Percentiles rank a stretch among this genome's conserved stretches.
phyloP scores from a whole-genome alignment of 2,888 invertebrate genomes.

The Petrolisthes cinctipes region DNA sequence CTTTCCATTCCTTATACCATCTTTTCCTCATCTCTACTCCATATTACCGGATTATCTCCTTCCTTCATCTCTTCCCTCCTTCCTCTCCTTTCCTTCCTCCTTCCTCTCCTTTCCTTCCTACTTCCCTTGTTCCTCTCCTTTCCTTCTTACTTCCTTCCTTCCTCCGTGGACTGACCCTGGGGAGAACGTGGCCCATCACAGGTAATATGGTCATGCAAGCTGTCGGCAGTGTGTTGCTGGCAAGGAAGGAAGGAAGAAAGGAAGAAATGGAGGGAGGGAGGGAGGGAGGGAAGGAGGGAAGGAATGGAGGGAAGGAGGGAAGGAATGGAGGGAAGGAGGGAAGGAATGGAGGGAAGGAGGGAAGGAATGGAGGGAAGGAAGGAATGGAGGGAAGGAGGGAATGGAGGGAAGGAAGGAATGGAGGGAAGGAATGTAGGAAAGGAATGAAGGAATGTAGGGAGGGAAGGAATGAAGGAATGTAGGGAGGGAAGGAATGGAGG shows the following conservation, averaged over 20 bases:
- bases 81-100: neutral
- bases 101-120: neutral
- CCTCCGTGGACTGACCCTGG: too few relatives aligned
- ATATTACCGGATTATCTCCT: neutral
- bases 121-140: too few relatives aligned
- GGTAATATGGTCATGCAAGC: conserved; percentile 18
- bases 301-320: neutral
- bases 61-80: neutral
- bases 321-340: neutral
- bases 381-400: neutral
- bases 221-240: neutral
- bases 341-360: neutral
- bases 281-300: neutral
- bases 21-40: neutral
- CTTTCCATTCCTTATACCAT: too few relatives aligned
- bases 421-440: neutral
- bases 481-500: neutral
- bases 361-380: neutral
- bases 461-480: neutral
- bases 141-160: too few relatives aligned
- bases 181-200: conserved; percentile 12
- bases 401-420: neutral
- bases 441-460: neutral
- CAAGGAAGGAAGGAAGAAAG: neutral
- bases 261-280: neutral